These are phyloP conservation scores for Kuschelorhynchus macadamiae DNA, from an alignment of 2,888 invertebrate genomes.

Conservation along the genomic window DNA sequence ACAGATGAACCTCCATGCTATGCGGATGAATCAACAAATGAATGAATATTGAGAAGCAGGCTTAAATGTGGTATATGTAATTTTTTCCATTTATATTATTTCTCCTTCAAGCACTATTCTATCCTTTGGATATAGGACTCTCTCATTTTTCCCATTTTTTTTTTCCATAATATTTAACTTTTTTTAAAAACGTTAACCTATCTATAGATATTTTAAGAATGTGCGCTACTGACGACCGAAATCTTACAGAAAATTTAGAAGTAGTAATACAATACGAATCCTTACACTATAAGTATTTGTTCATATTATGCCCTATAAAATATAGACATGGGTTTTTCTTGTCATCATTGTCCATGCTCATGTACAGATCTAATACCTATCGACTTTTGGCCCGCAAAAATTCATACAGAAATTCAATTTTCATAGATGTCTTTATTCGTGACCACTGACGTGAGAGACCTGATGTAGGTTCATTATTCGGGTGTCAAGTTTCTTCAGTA, in stretches of 20 bases:
- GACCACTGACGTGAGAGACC: conserved; percentile 3
- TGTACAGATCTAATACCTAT: conserved; percentile 66
- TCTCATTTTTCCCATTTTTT: too few species aligned
- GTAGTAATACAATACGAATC: conserved; percentile 62
- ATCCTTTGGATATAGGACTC: too few species aligned
- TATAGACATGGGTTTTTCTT: conserved; percentile 62
- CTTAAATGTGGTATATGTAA: too few species aligned
- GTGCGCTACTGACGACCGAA: too few species aligned
- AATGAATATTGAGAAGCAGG: too few species aligned
- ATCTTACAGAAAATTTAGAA: conserved; percentile 14
- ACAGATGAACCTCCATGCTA: too few species aligned
- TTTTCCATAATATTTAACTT: too few species aligned
- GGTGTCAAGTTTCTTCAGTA: conserved; percentile 15
- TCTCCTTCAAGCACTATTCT: too few species aligned
- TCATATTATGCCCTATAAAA: conserved; percentile 50
- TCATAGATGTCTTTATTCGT: conserved; percentile 2
- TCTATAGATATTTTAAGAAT: too few species aligned
- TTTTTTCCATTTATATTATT: too few species aligned
- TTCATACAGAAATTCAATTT: conserved; percentile 12
- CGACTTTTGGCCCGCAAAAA: conserved; percentile 56
- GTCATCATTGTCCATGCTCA: conserved; percentile 61
- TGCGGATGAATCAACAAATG: too few species aligned
- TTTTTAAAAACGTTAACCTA: too few species aligned
- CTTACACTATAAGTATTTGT: conserved; percentile 52
- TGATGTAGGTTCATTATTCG: not conserved